Conservation (phyloP, 2,888 invertebrate genomes). For the Caenorhabditis uteleia region DNA sequence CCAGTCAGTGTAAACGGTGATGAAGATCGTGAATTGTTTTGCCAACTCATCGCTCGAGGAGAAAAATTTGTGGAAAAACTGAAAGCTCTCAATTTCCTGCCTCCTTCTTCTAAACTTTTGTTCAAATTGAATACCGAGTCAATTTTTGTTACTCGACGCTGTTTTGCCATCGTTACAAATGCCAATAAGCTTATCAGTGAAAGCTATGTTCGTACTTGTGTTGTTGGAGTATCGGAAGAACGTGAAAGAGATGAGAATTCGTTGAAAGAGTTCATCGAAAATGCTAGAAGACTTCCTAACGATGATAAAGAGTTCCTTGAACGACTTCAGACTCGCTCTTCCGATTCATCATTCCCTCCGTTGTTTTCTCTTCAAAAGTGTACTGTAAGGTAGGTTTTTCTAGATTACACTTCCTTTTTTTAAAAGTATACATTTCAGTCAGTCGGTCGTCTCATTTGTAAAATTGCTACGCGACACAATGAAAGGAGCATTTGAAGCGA, state of each 20-base stretch:
- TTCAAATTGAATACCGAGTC: constrained; percentile 15
- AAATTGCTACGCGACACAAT: constrained; percentile 52
- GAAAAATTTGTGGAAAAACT: constrained; percentile 24
- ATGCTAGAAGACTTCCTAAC: constrained; percentile 1
- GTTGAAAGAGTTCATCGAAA: constrained; percentile 4
- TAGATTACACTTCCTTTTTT: background rate
- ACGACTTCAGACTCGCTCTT: constrained; percentile 11
- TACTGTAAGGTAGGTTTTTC: constrained; percentile 18
- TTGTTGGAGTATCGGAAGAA: constrained; percentile 22
- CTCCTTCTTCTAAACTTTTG: constrained; percentile 28
- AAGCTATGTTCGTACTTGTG: constrained; percentile 47
- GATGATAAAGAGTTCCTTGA: constrained; percentile 9
- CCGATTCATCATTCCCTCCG: constrained; percentile 26
- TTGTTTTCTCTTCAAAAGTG: constrained; percentile 32
- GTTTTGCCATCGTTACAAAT: constrained; percentile 51
- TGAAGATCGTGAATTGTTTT: constrained; percentile 26
- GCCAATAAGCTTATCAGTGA: constrained; percentile 58
- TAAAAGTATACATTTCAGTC: constrained; percentile 32
- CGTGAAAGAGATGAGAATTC: constrained; percentile 8
- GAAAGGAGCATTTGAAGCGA: constrained; percentile 40
- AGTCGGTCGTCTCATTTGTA: constrained; percentile 51
- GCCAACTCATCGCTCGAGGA: constrained; percentile 7
- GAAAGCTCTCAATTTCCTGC: constrained; percentile 33
- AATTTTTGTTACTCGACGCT: constrained; percentile 58
- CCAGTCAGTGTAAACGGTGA: constrained; percentile 24